These are phyloP conservation scores for Trachelus stipa DNA, from an alignment of 2,888 invertebrate species.

Conservation along the genomic window DNA sequence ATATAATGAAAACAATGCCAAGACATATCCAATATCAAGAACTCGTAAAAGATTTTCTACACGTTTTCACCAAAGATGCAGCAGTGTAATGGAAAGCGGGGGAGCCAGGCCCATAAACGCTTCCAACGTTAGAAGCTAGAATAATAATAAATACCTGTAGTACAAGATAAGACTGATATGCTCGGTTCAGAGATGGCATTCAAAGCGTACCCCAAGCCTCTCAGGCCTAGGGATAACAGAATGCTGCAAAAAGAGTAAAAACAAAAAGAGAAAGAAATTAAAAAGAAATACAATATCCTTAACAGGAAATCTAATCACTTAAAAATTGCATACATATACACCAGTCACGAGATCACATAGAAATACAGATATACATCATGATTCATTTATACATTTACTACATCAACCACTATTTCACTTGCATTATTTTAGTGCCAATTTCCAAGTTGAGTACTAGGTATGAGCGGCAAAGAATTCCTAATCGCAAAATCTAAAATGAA, in stretches of 20 bases:
- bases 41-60: not conserved
- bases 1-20: not conserved
- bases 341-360: not conserved
- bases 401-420: not conserved
- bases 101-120: not conserved
- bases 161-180: conserved; percentile 51
- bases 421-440: not conserved
- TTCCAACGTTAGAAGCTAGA: not conserved
- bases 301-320: not conserved
- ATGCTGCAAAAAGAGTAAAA: not conserved
- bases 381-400: not conserved
- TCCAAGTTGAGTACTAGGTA: not conserved
- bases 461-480: not conserved
- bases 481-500: not conserved
- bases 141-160: conserved; percentile 23
- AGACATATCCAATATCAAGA: not conserved
- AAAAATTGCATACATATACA: too few species aligned
- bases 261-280: not conserved
- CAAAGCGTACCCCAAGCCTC: not conserved
- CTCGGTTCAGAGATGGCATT: not conserved
- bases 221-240: not conserved
- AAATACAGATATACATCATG: not conserved
- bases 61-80: not conserved
- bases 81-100: not conserved
- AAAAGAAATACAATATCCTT: not conserved